Conservation (phyloP, 2,888 invertebrate genomes). For the Prenolepis imparis region DNA sequence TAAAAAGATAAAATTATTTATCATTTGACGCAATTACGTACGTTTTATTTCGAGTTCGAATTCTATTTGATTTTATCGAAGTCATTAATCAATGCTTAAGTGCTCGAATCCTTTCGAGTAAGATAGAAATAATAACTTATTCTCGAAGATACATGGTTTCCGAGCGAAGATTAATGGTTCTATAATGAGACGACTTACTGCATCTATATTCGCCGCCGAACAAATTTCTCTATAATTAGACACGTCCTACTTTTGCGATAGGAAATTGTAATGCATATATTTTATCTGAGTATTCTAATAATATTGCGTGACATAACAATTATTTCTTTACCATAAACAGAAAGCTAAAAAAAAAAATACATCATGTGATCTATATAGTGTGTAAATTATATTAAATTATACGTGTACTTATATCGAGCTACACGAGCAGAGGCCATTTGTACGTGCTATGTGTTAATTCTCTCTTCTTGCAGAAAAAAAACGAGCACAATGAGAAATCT, state of each 20-base stretch:
- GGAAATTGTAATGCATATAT: background rate
- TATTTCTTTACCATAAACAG: constrained; percentile 5
- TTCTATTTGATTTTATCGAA: background rate
- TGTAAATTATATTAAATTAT: constrained; percentile 11
- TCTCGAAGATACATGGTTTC: background rate
- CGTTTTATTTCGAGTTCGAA: background rate
- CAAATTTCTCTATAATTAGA: constrained; percentile 80
- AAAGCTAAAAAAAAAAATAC: background rate
- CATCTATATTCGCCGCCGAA: constrained; percentile 66
- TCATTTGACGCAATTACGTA: no score
- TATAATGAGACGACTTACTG: constrained; percentile 18
- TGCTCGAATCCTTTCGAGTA: background rate
- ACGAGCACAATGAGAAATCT: background rate
- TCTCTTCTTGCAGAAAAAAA: background rate
- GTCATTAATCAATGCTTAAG: background rate
- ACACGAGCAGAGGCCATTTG: background rate
- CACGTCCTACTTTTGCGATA: constrained; percentile 46
- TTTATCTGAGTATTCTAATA: constrained; percentile 7
- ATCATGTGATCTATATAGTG: background rate
- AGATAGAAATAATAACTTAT: constrained; percentile 4
- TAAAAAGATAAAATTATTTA: background rate
- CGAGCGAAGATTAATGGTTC: constrained; percentile 12
- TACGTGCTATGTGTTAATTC: background rate
- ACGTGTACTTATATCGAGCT: background rate
- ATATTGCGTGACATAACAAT: background rate